Evolutionary conservation across 2,113 vertebrate species (phyloP).

Genomic region (Oceanodroma tethys): DNA sequence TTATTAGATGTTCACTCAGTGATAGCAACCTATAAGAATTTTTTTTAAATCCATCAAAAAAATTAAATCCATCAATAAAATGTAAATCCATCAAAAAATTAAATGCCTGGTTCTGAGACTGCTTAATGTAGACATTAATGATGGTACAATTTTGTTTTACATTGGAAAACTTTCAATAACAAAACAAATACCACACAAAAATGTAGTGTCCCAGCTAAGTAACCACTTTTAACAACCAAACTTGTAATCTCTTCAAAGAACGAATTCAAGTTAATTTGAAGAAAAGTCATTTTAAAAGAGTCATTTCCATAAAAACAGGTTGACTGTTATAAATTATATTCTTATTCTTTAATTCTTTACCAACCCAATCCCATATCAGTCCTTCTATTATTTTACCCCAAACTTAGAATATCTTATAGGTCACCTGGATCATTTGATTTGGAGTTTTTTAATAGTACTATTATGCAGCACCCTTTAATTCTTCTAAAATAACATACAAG

Average conservation of each 20-base stretch:
- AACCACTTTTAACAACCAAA: not conserved
- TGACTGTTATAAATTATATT: not conserved
- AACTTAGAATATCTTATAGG: not conserved
- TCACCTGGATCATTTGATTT: not conserved
- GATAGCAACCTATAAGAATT: not conserved
- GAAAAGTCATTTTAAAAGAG: not conserved
- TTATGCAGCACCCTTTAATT: not conserved
- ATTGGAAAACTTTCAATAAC: not conserved
- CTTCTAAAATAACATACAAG: not conserved
- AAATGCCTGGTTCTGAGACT: not conserved
- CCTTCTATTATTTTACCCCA: not conserved
- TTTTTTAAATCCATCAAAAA: not conserved
- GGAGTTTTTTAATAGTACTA: not conserved
- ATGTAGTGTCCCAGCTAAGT: not conserved
- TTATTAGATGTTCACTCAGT: not conserved
- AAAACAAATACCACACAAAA: not conserved
- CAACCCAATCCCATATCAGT: not conserved
- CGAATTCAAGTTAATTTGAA: not conserved
- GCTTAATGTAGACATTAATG: not conserved
- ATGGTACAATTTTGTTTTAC: not conserved
- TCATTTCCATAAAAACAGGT: not conserved
- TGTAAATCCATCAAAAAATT: not conserved
- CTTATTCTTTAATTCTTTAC: not conserved
- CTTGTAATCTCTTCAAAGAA: not conserved
- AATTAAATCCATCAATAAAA: not conserved